Percentiles rank a stretch among this genome's conserved stretches.
Conservation (phyloP, 2,888 invertebrate genomes). For the Tipula unca region DNA sequence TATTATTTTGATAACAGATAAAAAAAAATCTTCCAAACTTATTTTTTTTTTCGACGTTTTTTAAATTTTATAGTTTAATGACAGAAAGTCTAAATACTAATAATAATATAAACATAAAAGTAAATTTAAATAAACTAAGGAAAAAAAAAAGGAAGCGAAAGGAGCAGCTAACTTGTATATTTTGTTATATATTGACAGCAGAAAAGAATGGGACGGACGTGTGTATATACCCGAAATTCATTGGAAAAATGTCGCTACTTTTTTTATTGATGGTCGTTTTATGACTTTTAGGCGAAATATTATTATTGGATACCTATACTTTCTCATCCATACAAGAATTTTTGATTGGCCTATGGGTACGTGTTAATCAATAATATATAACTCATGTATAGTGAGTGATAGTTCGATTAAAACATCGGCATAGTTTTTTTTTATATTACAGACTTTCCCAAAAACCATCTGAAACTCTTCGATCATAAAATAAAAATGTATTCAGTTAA, state of each 20-base stretch:
- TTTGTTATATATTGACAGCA: neutral
- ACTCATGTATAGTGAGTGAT: too few relatives aligned
- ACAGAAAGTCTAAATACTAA: neutral
- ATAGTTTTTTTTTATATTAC: too few relatives aligned
- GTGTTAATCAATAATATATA: too few relatives aligned
- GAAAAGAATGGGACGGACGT: neutral
- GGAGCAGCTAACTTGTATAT: neutral
- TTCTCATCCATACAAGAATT: too few relatives aligned
- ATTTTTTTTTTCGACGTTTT: too few relatives aligned
- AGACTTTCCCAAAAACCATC: neutral
- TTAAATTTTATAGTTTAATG: neutral
- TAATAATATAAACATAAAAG: too few relatives aligned
- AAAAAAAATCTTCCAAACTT: neutral
- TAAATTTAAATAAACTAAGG: conserved; percentile 1
- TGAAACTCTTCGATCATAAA: neutral
- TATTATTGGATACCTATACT: too few relatives aligned
- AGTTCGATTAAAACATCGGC: too few relatives aligned
- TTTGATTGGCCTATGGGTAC: too few relatives aligned
- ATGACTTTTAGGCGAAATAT: neutral
- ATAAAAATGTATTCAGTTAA: neutral
- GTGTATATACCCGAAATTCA: neutral
- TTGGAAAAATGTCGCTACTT: conserved; percentile 16
- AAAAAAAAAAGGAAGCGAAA: conserved; percentile 1
- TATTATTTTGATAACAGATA: conserved; percentile 8
- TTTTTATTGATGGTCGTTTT: neutral